Conservation (phyloP, 30 jellyfish, hydroid and myxozoan genomes). For the Turritopsis dohrnii region DNA sequence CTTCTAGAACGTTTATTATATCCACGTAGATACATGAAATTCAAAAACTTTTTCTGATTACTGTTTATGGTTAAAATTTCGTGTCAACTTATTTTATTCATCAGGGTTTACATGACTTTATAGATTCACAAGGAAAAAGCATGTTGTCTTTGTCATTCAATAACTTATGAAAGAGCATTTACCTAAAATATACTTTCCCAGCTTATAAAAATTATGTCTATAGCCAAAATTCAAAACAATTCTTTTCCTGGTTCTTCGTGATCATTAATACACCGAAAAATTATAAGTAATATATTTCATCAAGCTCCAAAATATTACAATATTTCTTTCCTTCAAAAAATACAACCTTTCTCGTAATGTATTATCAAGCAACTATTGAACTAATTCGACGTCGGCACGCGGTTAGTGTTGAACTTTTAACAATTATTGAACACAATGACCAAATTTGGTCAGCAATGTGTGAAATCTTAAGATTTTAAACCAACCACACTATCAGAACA, state of each 20-base stretch:
- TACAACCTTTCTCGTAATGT: constrained; percentile 39
- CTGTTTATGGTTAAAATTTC: neutral
- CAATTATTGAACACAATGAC: constrained; percentile 22
- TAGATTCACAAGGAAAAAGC: neutral
- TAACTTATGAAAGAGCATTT: neutral
- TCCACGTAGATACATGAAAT: neutral
- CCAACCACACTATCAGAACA: constrained; percentile 14
- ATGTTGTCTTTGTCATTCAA: neutral
- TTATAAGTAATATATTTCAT: neutral
- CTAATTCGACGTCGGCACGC: constrained; percentile 94
- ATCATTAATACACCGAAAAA: neutral
- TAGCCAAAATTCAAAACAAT: neutral
- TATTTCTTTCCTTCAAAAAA: constrained; percentile 13
- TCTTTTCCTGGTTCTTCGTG: neutral
- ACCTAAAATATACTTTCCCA: neutral
- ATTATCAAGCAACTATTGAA: constrained; percentile 36
- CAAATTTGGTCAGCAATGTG: constrained; percentile 27
- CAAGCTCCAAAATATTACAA: neutral
- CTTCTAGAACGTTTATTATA: neutral
- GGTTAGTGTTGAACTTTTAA: constrained; percentile 93
- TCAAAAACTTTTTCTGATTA: neutral
- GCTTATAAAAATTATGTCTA: neutral
- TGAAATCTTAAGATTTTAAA: neutral
- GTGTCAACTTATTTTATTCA: neutral
- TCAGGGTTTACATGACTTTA: neutral